phyloP scores from a whole-genome alignment of 2,113 vertebrate species.

The Cebidichthys violaceus region DNA sequence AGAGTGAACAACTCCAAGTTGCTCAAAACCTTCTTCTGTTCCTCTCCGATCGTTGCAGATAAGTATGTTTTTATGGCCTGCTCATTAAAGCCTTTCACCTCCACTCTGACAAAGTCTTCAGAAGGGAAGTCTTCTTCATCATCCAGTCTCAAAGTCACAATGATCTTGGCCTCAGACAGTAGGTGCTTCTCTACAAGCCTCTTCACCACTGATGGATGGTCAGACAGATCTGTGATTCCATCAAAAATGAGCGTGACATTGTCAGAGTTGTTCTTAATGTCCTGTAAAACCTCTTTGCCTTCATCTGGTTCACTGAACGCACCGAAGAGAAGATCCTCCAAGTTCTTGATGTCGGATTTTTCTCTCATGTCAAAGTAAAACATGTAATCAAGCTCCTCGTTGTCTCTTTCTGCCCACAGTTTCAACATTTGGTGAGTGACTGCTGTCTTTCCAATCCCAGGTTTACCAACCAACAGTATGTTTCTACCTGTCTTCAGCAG shows the following conservation, averaged over 20 bases:
- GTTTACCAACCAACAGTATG: conserved; percentile 48
- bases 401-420: conserved; percentile 40
- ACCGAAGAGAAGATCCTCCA: conserved; percentile 48
- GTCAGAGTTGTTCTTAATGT: conserved; percentile 39
- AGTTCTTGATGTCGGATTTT: not conserved
- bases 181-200: conserved; percentile 8
- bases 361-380: conserved; percentile 63
- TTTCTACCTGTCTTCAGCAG: conserved; percentile 26
- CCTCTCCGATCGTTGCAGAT: not conserved
- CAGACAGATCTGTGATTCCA: conserved; percentile 30
- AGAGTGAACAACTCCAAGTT: conserved; percentile 45
- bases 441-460: conserved; percentile 56
- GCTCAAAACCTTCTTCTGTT: conserved; percentile 2
- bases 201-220: not conserved
- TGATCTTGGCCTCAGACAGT: conserved; percentile 43
- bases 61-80: conserved; percentile 32
- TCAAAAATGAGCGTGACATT: conserved; percentile 48
- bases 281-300: conserved; percentile 38
- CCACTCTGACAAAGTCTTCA: conserved; percentile 24
- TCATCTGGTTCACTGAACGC: conserved; percentile 31
- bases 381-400: conserved; percentile 42
- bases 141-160: conserved; percentile 49
- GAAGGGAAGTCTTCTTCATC: conserved; percentile 9
- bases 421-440: conserved; percentile 38
- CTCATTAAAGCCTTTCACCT: conserved; percentile 61